A percentile compares a stretch with the other conserved stretches of the same genome.
These are phyloP conservation scores for Tenthredo scrophulariae DNA, from an alignment of 2,888 invertebrate genomes.

Conservation along the genomic window DNA sequence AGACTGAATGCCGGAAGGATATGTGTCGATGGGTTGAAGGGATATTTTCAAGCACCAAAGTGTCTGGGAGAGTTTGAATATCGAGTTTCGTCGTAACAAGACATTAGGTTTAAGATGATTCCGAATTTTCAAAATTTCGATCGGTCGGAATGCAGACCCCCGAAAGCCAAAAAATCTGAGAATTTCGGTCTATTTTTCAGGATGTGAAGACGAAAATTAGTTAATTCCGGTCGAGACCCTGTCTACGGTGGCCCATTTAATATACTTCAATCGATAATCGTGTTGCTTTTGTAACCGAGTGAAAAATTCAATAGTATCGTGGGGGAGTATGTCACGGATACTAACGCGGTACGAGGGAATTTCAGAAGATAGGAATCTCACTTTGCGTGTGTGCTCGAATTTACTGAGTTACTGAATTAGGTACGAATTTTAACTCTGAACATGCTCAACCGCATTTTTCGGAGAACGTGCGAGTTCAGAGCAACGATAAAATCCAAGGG, in stretches of 20 bases:
- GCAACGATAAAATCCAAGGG: neutral
- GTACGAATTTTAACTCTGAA: neutral
- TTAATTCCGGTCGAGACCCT: no score
- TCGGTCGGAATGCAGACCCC: no score
- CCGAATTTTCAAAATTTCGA: no score
- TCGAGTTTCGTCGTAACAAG: neutral
- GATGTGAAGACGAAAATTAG: no score
- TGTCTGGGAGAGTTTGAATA: neutral
- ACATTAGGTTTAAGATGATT: no score
- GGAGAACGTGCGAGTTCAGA: neutral
- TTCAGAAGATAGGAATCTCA: neutral
- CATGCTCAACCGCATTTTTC: neutral
- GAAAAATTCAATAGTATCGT: neutral
- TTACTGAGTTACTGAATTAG: neutral
- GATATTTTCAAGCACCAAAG: neutral
- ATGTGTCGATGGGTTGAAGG: neutral
- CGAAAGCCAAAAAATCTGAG: no score
- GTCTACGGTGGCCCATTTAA: no score
- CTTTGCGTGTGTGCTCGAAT: neutral
- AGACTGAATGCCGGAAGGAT: neutral
- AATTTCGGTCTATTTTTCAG: no score
- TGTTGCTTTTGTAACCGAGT: slow-evolving; percentile 8
- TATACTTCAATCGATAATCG: neutral
- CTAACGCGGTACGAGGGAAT: neutral
- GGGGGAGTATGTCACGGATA: neutral